A percentile compares a stretch with the other conserved stretches of the same genome.
Evolutionary conservation across 2,888 invertebrate species (phyloP).

Genomic region (Buathra laborator): DNA sequence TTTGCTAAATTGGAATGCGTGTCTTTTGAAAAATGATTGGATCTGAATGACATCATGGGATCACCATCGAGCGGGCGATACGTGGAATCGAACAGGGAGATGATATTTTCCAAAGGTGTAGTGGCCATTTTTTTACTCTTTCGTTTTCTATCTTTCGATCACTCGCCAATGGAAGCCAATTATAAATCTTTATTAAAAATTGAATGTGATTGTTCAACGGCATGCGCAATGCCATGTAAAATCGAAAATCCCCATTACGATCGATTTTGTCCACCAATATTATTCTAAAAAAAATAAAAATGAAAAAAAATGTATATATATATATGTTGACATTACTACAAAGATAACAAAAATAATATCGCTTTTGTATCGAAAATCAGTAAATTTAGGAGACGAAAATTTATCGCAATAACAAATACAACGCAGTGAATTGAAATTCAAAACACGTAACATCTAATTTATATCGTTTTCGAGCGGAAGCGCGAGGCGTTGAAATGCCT

Average conservation of each 20-base stretch:
- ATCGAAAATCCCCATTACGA: neutral
- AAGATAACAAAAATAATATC: conserved; percentile 18
- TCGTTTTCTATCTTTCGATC: neutral
- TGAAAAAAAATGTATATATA: too few species aligned
- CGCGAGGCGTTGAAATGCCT: conserved; percentile 13
- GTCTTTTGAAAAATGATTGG: neutral
- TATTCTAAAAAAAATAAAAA: too few species aligned
- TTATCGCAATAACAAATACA: neutral
- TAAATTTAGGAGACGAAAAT: conserved; percentile 11
- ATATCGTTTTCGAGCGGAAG: conserved; percentile 8
- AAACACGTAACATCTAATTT: conserved; percentile 38
- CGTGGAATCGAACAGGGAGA: neutral
- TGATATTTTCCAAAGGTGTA: neutral
- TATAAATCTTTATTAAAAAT: neutral
- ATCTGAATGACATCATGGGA: neutral
- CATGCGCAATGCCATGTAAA: neutral
- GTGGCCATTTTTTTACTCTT: neutral
- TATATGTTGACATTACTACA: too few species aligned
- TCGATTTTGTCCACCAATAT: too few species aligned
- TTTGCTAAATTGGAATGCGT: neutral
- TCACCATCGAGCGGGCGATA: neutral
- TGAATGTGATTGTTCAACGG: neutral
- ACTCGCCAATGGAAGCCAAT: neutral
- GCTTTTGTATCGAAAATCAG: conserved; percentile 6
- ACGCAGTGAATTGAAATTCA: neutral